Evolutionary conservation across 2,113 vertebrate species (phyloP).

Genomic region (Daboia siamensis): DNA sequence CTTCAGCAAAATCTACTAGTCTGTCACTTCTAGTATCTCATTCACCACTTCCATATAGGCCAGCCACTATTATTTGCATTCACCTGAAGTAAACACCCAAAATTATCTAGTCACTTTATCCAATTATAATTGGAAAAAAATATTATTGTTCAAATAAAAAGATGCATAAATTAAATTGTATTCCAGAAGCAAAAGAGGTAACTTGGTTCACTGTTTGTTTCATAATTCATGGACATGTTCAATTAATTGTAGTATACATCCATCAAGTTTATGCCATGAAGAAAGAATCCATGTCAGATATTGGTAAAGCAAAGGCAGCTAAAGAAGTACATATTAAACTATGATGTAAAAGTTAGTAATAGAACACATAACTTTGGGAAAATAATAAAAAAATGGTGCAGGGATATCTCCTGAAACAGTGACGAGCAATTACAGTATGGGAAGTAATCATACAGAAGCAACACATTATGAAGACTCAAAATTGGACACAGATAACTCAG

Average conservation of each 20-base stretch:
- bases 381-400: not conserved
- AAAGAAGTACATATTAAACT: not conserved
- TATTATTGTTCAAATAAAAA: not conserved
- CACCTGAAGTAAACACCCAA: not conserved
- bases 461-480: not conserved
- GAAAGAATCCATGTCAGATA: not conserved
- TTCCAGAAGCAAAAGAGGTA: conserved; percentile 12
- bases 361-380: not conserved
- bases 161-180: not conserved
- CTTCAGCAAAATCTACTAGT: no score
- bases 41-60: no score
- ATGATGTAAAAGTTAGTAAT: not conserved
- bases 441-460: not conserved
- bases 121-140: not conserved
- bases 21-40: no score
- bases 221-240: not conserved
- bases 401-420: not conserved
- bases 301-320: not conserved
- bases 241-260: not conserved
- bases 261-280: not conserved
- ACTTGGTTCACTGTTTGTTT: conserved; percentile 32
- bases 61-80: not conserved
- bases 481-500: not conserved
- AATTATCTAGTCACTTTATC: not conserved
- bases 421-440: not conserved